Evolutionary conservation across 2,113 vertebrate genomes (phyloP).

Genomic region (Anarrhichthys ocellatus): DNA sequence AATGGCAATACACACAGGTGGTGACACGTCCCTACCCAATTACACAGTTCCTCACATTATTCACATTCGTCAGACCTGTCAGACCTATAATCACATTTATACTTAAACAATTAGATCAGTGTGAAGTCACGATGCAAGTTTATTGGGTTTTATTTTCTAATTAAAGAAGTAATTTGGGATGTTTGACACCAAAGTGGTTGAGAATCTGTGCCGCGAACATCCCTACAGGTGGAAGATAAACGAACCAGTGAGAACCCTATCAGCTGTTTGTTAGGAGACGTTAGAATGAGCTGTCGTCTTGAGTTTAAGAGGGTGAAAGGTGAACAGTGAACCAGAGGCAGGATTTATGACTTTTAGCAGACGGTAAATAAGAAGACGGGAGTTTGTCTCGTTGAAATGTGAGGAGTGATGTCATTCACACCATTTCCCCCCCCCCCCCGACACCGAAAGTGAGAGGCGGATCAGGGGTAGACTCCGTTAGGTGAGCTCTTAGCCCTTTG

Average conservation of each 20-base stretch:
- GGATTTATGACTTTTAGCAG: constrained; percentile 71
- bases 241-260: constrained; percentile 26
- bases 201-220: constrained; percentile 7
- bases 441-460: constrained; percentile 72
- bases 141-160: not conserved
- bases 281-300: constrained; percentile 45
- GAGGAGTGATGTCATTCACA: constrained; percentile 76
- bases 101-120: not conserved
- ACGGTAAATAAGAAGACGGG: constrained; percentile 67
- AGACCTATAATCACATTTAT: constrained; percentile 8
- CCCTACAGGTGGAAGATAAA: constrained; percentile 38
- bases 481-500: constrained; percentile 64
- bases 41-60: constrained; percentile 57
- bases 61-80: constrained; percentile 34
- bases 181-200: not conserved
- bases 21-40: constrained; percentile 69
- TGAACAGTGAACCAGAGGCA: constrained; percentile 59
- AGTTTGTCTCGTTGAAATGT: constrained; percentile 69
- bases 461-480: constrained; percentile 62
- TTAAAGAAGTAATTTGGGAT: not conserved
- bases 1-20: constrained; percentile 72
- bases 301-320: constrained; percentile 62
- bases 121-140: not conserved
- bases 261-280: constrained; percentile 42
- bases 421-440: constrained; percentile 31